Base-by-base conservation (phyloP, 2,797 vertebrate genomes). In the Sciurus carolinensis region DNA sequence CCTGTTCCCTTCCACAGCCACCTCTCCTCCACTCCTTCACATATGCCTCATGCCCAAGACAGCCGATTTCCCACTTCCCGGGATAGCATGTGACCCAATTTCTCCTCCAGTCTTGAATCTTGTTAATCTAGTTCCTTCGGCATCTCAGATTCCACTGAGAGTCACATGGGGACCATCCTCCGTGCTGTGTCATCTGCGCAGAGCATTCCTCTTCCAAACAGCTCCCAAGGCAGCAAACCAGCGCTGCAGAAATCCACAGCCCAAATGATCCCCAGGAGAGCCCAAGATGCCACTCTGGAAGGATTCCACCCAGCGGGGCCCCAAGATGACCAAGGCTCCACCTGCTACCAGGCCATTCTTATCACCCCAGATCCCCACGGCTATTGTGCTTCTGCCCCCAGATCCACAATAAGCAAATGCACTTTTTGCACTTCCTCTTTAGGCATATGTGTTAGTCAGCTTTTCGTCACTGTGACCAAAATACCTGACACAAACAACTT, bases 61-160 rank as follows among this genome's bases (percentile, higher is more conserved):
- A 77, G 36, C 57, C 24, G 5, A 64, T 67, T 91, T 94, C 86
- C 81, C n/a, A 72, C 39, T 94, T 95, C 62, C 90, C 50, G 4
- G 82, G 14, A 76, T 7, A 1, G 14, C 33, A 17, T 64, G 82
- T 89, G 75, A 96, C 72, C 81, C 69, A 86, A 12, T 96, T 97
- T 97, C 95, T 96, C 42, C 76, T 90, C 86, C 42, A 86, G 76
- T 30, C 64, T 88, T 73, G 79, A 95, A 95, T 97, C 80, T 94
- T 87, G 84, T 90, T 95, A 94, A 94, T 93, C 88, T 87, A 94
- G 15, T 86, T 95, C 75, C 86, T 96, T 93, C 39, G 30, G 75
- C 39, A 18, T 59, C 87, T 81, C 82, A 22, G 72, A 94, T 81
- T 81, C 84, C 71, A 33, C 7, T 76, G 85, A 52, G 76, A 87